These are phyloP conservation scores for Diplodus puntazzo DNA, from an alignment of 2,797 vertebrate genomes.

Conservation along the genomic window DNA sequence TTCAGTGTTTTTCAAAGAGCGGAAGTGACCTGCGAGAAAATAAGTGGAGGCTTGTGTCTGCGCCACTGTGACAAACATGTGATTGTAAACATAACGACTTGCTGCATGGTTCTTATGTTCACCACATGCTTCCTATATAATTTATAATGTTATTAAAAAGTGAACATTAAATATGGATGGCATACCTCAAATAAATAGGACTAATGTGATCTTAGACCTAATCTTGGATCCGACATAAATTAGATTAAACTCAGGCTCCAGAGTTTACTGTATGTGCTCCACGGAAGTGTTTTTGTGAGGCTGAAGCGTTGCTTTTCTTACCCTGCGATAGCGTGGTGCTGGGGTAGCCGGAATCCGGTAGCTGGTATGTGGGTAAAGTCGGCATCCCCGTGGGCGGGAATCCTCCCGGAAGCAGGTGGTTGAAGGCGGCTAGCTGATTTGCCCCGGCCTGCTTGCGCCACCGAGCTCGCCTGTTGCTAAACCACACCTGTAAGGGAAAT, in stretches of 20 bases:
- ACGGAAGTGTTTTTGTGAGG: background rate
- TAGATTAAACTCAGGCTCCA: slow-evolving; percentile 54
- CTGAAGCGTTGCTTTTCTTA: slow-evolving; percentile 71
- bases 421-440: slow-evolving; percentile 97
- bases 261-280: slow-evolving; percentile 20
- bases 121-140: slow-evolving; percentile 62
- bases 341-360: slow-evolving; percentile 93
- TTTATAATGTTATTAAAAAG: slow-evolving; percentile 47
- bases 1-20: background rate
- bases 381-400: slow-evolving; percentile 97
- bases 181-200: slow-evolving; percentile 58
- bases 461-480: slow-evolving; percentile 95
- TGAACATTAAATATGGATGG: slow-evolving; percentile 51
- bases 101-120: slow-evolving; percentile 59
- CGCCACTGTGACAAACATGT: slow-evolving; percentile 57
- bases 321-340: slow-evolving; percentile 93
- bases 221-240: slow-evolving; percentile 39
- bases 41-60: slow-evolving; percentile 27
- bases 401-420: slow-evolving; percentile 96
- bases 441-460: slow-evolving; percentile 99
- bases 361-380: slow-evolving; percentile 94
- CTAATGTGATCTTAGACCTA: slow-evolving; percentile 56
- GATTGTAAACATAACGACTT: slow-evolving; percentile 68
- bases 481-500: slow-evolving; percentile 90
- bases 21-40: slow-evolving; percentile 21